Evolutionary conservation across 2,888 invertebrate species (phyloP).

Genomic region (Achlya flavicornis): DNA sequence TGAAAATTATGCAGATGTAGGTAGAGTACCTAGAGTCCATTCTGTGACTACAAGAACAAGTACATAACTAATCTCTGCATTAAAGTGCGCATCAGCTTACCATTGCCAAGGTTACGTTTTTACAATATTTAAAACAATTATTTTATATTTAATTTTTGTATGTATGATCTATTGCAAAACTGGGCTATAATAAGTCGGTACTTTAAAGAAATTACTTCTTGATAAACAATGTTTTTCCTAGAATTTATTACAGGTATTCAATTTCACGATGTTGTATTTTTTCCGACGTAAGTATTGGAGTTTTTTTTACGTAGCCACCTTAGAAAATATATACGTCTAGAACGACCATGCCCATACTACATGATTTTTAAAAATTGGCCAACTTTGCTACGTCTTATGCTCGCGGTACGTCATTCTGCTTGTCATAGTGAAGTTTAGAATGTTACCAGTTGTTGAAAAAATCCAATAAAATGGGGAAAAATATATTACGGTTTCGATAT

Average conservation of each 20-base stretch:
- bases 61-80: background rate
- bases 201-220: conserved; percentile 32
- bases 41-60: background rate
- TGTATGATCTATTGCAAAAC: conserved; percentile 55
- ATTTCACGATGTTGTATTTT: background rate
- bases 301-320: background rate
- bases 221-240: conserved; percentile 46
- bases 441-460: no score
- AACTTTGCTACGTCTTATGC: no score
- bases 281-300: background rate
- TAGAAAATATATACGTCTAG: no score
- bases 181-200: conserved; percentile 34
- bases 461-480: no score
- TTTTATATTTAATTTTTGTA: conserved; percentile 14
- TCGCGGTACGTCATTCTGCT: no score
- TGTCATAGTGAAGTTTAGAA: no score
- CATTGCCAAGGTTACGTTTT: conserved; percentile 63
- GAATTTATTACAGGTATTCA: conserved; percentile 29
- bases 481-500: no score
- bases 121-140: conserved; percentile 27
- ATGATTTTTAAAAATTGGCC: no score
- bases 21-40: background rate
- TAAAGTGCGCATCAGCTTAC: conserved; percentile 18
- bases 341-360: no score
- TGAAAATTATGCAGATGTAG: no score